Evolutionary conservation across 2,797 vertebrate species (phyloP).

Genomic region (Octomys mimax): DNA sequence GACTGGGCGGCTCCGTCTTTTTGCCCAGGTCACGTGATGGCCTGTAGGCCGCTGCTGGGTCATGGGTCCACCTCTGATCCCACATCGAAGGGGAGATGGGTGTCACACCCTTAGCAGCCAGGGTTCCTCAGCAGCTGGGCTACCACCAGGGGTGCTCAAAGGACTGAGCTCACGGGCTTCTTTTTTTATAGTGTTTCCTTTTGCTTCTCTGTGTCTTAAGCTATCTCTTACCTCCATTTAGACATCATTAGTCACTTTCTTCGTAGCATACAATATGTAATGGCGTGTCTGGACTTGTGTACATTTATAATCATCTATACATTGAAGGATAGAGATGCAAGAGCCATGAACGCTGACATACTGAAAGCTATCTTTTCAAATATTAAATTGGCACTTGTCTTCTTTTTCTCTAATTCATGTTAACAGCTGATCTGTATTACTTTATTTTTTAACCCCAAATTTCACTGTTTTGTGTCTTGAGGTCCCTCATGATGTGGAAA

Average conservation of each 20-base stretch:
- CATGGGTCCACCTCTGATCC: background rate
- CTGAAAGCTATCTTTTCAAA: background rate
- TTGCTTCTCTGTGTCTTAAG: slow-evolving; percentile 27
- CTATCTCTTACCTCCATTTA: background rate
- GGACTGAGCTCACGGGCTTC: background rate
- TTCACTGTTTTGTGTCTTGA: background rate
- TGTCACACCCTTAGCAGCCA: background rate
- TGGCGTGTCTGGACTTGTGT: background rate
- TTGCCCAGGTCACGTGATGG: no score
- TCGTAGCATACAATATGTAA: background rate
- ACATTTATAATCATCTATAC: background rate
- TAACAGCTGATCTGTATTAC: background rate
- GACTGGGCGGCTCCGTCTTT: background rate
- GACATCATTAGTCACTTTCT: background rate
- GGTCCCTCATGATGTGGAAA: background rate
- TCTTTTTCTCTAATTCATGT: background rate
- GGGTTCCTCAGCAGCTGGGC: background rate
- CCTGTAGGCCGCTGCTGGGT: background rate
- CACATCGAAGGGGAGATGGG: accelerated
- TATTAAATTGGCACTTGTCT: background rate
- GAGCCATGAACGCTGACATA: background rate
- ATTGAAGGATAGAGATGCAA: background rate
- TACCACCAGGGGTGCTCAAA: background rate
- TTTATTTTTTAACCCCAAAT: background rate
- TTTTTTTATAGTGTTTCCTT: background rate